Base-by-base conservation (phyloP, 1,140 invertebrate genomes). In the Melitaea cinxia region DNA sequence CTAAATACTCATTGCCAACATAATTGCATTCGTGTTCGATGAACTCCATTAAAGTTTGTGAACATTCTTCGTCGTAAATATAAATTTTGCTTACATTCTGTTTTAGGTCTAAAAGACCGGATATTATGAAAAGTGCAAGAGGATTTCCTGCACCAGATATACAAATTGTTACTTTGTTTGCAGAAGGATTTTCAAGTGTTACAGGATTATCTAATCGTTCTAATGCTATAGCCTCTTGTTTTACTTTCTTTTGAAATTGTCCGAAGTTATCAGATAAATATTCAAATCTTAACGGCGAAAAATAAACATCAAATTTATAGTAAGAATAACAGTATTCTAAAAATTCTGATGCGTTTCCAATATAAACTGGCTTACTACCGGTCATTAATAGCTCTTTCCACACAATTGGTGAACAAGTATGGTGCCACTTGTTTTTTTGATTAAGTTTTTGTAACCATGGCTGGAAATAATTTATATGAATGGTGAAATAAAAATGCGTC, bases 251-350 rank as follows among this genome's bases (percentile, higher is more conserved):
- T 65, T 84, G 70, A 59, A 77, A 84, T 72, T 91, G 83, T 12
- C 65, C 61, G 68, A 72, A 80, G 61, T 87, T 90, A 30, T 82
- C 69, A 4, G 79, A 57, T 21, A 93, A 65, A 50, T 83, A 79
- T 61, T 86, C 62, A 59, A 91, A 85, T 70, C 91, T 90, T 14
- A 88, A 79, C 56, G 77, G 75, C 9, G 82, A 52, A 26, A 92
- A 72, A 63, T 83, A 80, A 5, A 83, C 80, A 75, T 92, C 87
- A 54, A 93, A 80, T n/a, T 90, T 79, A 70, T 93, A 93, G 80
- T 93, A 93, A 33, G 92, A 91, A 75, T 91, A 85, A 63, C 88
- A 91, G 66, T 93, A 93, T 69, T 93, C 92, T 73, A 91, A 89
- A 82, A 93, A 93, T 53, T 93, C 88, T 24, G 85, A 69, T 17